Conservation (phyloP, 2,797 vertebrate species). For the Allobates femoralis region DNA sequence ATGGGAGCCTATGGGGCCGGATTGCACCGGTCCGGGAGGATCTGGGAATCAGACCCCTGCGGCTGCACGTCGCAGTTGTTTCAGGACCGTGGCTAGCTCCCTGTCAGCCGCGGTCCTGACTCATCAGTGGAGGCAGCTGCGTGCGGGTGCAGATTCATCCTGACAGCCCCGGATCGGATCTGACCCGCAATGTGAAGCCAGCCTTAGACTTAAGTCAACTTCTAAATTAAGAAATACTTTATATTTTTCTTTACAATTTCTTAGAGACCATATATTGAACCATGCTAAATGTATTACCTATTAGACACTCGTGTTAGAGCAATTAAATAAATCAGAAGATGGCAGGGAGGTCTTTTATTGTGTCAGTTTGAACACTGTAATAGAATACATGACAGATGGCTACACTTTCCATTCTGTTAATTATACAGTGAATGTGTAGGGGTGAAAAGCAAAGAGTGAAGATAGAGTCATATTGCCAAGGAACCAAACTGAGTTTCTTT, state of each 20-base stretch:
- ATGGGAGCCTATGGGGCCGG: too few species aligned
- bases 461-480: slow-evolving; percentile 71
- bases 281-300: slow-evolving; percentile 64
- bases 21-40: too few species aligned
- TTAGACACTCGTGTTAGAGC: slow-evolving; percentile 66
- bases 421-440: slow-evolving; percentile 63
- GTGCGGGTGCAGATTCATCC: too few species aligned
- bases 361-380: slow-evolving; percentile 70
- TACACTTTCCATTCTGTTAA: slow-evolving; percentile 70
- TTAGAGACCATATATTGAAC: slow-evolving; percentile 54
- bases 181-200: too few species aligned
- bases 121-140: too few species aligned
- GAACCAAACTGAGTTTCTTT: slow-evolving; percentile 70
- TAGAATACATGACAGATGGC: slow-evolving; percentile 72
- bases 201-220: background rate
- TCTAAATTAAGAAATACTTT: background rate
- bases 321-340: slow-evolving; percentile 69
- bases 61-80: too few species aligned
- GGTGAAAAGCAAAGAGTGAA: slow-evolving; percentile 65
- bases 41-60: too few species aligned
- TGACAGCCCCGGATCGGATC: too few species aligned
- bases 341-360: slow-evolving; percentile 69
- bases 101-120: too few species aligned
- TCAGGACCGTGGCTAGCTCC: too few species aligned
- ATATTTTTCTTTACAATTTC: background rate